These are phyloP conservation scores for Noctuana brunneofusca DNA, from an alignment of 2,888 invertebrate genomes.

Conservation along the genomic window DNA sequence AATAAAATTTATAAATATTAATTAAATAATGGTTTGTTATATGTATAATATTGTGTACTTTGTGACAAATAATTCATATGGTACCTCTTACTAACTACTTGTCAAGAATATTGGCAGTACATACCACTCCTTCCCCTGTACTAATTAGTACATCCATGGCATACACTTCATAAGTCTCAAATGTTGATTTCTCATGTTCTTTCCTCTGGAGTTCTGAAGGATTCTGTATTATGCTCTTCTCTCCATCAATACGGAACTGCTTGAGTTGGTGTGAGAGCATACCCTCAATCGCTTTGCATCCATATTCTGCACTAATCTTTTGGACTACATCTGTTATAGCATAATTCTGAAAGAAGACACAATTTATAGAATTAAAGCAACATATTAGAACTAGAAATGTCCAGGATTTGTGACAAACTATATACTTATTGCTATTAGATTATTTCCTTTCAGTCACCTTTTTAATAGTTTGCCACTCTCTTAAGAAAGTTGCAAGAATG, in stretches of 20 bases:
- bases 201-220: slow-evolving; percentile 98
- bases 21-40: too few relatives aligned
- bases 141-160: slow-evolving; percentile 99
- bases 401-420: not conserved
- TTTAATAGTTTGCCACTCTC: too few relatives aligned
- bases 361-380: not conserved
- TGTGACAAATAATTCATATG: not conserved
- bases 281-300: slow-evolving; percentile 98
- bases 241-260: slow-evolving; percentile 98
- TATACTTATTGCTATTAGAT: too few relatives aligned
- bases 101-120: too few relatives aligned
- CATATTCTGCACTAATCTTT: slow-evolving; percentile 95
- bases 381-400: not conserved
- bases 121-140: slow-evolving; percentile 95
- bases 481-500: too few relatives aligned
- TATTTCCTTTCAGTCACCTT: too few relatives aligned
- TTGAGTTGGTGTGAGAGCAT: slow-evolving; percentile 97
- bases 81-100: too few relatives aligned
- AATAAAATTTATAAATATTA: too few relatives aligned
- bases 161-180: slow-evolving; percentile 98
- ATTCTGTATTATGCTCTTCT: slow-evolving; percentile 92
- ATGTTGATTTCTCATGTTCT: slow-evolving; percentile 97
- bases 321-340: slow-evolving; percentile 95
- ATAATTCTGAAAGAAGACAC: slow-evolving; percentile 86
- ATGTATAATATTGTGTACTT: too few relatives aligned